These are phyloP conservation scores for Sinocyclocheilus grahami DNA, from an alignment of 2,113 vertebrate species.

Conservation along the genomic window DNA sequence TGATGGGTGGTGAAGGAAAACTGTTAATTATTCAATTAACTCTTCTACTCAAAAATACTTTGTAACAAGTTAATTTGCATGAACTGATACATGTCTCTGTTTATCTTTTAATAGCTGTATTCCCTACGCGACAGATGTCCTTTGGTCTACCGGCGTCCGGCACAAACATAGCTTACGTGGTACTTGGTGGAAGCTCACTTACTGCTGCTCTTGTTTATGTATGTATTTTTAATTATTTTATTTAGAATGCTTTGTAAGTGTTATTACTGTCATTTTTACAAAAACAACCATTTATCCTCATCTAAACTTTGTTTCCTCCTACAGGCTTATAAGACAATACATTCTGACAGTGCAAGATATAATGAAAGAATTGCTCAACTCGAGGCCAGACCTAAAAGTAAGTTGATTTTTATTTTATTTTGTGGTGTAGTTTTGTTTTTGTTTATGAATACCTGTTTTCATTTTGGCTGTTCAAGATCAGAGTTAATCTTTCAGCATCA, in stretches of 20 bases:
- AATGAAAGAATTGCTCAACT: conserved; percentile 64
- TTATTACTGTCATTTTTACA: background rate
- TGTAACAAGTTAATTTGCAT: background rate
- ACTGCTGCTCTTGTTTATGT: conserved; percentile 86
- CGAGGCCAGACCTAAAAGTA: conserved; percentile 69
- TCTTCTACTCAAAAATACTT: background rate
- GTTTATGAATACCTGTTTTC: background rate
- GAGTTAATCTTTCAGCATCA: background rate
- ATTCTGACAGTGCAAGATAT: conserved; percentile 70
- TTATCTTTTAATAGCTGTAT: conserved; percentile 63
- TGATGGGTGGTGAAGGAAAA: background rate
- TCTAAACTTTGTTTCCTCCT: background rate
- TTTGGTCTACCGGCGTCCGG: conserved; percentile 79
- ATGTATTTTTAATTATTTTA: conserved; percentile 65
- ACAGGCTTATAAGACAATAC: conserved; percentile 83
- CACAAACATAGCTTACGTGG: conserved; percentile 76
- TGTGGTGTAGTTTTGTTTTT: background rate
- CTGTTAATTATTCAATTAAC: background rate
- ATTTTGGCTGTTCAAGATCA: background rate
- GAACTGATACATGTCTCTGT: background rate
- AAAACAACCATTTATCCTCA: background rate
- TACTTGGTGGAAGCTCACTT: conserved; percentile 82
- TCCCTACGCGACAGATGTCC: conserved; percentile 82
- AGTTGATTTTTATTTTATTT: conserved; percentile 41
- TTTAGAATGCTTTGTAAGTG: background rate